Base-by-base conservation (phyloP, 2,888 invertebrate genomes). In the Tenthredo livida region DNA sequence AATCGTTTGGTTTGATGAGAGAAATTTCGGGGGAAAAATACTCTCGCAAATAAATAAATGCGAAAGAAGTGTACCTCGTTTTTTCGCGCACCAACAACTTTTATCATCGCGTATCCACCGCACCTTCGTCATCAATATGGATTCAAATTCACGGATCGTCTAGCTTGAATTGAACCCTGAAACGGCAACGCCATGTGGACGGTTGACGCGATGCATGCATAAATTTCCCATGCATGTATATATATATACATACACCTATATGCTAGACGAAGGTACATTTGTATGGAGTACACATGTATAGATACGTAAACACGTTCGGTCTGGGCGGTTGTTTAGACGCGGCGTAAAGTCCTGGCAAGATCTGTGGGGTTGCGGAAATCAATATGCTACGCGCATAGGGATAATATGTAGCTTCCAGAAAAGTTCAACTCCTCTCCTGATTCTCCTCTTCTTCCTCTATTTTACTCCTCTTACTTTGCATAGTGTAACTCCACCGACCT, bases 241-340 rank as follows among this genome's bases (percentile, higher is more conserved):
- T 33, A 4, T 33, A 4, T 33, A 4, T 33, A 33, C 4, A 33
- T 29, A 29, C n/a, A 33, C 29, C 1, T 33, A 65, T 15, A 29
- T 9, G 65, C 33, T n/a, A 25, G 29, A 29, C 15, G 65, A 29
- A 25, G 21, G 61, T 67, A 67, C 33, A 12, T 65, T 37, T 25
- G 4, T 9, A 65, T 9, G 29, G 10, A 29, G 25, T 67, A 67
- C 10, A 25, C 5, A 67, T 33, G 1, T 33, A 33, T 6, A 5
- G 4, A 67, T 1, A 17, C 2, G 33, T 33, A 17, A 4, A 4
- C 6, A 67, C 6, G 67, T 67, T 37, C 9, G 43, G 40, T 43
- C 21, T 73, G 33, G 67, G n/a, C 21, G 73, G n/a, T 43, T 73
- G n/a, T 73, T 73, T 25, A 43, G 40, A 73, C 73, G 70, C 73